Evolutionary conservation across 2,797 vertebrate genomes (phyloP), one percentile per base, ranked within the genome.

Genomic region (Sandelia bainsii): DNA sequence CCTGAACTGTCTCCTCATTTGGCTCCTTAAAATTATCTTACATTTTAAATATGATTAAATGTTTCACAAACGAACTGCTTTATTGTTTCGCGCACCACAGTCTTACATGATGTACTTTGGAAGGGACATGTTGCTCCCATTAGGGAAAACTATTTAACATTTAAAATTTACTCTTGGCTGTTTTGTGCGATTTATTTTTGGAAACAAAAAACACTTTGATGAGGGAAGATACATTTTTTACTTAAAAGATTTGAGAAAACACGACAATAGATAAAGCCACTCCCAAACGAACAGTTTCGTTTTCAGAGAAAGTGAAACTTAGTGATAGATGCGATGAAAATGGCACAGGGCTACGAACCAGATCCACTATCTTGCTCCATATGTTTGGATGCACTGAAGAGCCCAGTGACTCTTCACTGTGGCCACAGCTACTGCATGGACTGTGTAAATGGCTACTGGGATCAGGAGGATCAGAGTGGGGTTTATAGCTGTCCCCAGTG

Each of bases 381-480:
- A 54, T 94, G 93, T 14, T 34, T 92, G 77, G 90, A 93, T 22
- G 72, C 86, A 5, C 32, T 93, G 44, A 90, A 71, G 72, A 83
- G 69, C 4, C 92, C 93, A 0, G 91, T 87, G 51, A 92, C 92
- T 44, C 87, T 93, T 8, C 83, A 85, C 4, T 93, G 91, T 20
- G 91, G 91, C 11, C 91, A 91, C 85, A 91, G 73, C 73, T 91
- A 85, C 57, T 93, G 93, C n/a, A 90, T 84, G 77, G 87, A 29
- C 32, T 94, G 93, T 63, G 79, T 94, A 1, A 79, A 84, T 10
- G 50, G 65, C 32, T 93, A 87, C 74, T 94, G 92, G 91, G 88
- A 92, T 79, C 83, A 81, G 66, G 84, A 91, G n/a, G 69, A 83
- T 4, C 70, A 58, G 5, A 37, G 64, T 19, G 89, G 71, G 12